Percentiles rank a stretch among this genome's conserved stretches.
Conservation (phyloP, 2,888 invertebrate species). For the Lutraria lutraria region DNA sequence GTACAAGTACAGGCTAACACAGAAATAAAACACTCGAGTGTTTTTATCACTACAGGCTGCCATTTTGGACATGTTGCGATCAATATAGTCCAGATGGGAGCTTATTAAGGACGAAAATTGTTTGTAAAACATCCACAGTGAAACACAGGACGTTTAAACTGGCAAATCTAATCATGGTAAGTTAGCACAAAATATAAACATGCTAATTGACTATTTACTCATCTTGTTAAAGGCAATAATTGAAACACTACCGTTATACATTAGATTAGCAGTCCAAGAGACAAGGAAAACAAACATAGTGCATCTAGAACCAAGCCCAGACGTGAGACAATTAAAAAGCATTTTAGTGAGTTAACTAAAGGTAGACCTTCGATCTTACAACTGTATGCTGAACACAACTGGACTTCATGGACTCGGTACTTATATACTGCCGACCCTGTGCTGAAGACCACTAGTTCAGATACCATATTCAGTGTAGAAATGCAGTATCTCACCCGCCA, state of each 20-base stretch:
- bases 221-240: neutral
- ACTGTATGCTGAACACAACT: neutral
- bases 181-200: slow-evolving; percentile 10
- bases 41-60: slow-evolving; percentile 49
- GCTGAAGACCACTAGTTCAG: too few relatives aligned
- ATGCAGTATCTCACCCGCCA: too few relatives aligned
- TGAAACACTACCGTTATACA: neutral
- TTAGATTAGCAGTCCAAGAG: neutral
- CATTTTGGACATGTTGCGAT: slow-evolving; percentile 45
- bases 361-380: neutral
- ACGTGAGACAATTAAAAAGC: too few relatives aligned
- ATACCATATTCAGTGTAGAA: too few relatives aligned
- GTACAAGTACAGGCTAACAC: slow-evolving; percentile 54
- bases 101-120: slow-evolving; percentile 39
- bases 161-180: neutral
- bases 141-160: slow-evolving; percentile 3
- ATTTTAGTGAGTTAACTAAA: too few relatives aligned
- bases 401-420: neutral
- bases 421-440: neutral
- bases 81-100: slow-evolving; percentile 44
- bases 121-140: slow-evolving; percentile 32
- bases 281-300: neutral
- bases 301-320: neutral
- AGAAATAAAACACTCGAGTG: slow-evolving; percentile 54
- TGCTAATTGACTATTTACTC: slow-evolving; percentile 14